These are phyloP conservation scores for Heliconius ethilla DNA, from an alignment of 2,888 invertebrate species.

Conservation along the genomic window DNA sequence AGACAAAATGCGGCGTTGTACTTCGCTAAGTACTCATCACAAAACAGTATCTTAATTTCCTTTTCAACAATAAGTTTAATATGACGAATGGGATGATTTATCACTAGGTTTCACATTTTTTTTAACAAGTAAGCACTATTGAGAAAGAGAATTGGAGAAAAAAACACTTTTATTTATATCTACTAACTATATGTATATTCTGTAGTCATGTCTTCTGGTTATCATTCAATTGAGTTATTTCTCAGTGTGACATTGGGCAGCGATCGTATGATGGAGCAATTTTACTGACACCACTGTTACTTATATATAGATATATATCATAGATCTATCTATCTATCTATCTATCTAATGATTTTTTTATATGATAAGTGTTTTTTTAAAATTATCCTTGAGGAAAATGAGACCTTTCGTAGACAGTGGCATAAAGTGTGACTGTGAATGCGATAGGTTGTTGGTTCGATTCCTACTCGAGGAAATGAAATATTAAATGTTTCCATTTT, in stretches of 20 bases:
- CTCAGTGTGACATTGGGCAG: background rate
- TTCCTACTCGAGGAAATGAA: no score
- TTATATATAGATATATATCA: background rate
- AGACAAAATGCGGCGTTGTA: no score
- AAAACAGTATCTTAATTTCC: background rate
- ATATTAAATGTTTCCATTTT: no score
- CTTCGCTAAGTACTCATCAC: background rate
- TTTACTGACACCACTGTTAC: background rate
- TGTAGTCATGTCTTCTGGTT: background rate
- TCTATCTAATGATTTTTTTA: background rate
- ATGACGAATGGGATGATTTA: background rate
- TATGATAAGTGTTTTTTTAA: background rate
- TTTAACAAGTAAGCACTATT: no score
- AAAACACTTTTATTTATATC: background rate
- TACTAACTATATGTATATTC: background rate
- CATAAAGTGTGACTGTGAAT: background rate
- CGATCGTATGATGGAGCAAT: background rate
- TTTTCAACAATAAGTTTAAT: background rate
- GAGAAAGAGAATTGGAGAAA: background rate
- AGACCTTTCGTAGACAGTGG: no score
- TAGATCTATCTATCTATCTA: background rate
- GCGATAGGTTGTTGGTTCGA: no score
- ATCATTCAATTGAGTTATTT: background rate
- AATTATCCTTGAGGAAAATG: background rate
- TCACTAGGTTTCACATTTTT: no score